Base-by-base conservation (phyloP, 1,140 invertebrate genomes). In the Zaprionus ghesquierei region DNA sequence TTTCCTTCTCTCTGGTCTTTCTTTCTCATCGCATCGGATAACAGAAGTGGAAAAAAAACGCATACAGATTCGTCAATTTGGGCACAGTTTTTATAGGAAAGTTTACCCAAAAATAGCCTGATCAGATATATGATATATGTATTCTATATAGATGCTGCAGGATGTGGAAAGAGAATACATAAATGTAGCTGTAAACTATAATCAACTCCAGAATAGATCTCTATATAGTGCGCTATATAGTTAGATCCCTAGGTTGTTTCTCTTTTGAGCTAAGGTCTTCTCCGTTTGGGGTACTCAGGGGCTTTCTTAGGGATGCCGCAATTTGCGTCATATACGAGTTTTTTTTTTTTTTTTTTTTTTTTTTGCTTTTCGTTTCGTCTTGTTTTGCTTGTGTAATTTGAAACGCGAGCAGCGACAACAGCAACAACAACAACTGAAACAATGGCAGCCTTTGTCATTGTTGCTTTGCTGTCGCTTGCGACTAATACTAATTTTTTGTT, bases 401-500 rank as follows among this genome's bases (percentile, higher is more conserved):
- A 87, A 73, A 82, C 84, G 72, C 79, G 69, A 63, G 79, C 53
- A 44, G 13, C 55, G 44, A 60, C 27, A 20, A 27, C 38, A 62
- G 25, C 23, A 35, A 62, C 29, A 78, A 50, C 13, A 50, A 51
- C 20, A n/a, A 10, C 4, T 41, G n/a, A 35, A 29, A 82, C 63
- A 81, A 81, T 71, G 59, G 50, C 69, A 71, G 51, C 44, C 49
- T 49, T 61, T 75, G 51, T 72, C 69, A 69, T 76, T 76, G 72
- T 58, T 20, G 18, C 33, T 38, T 59, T 33, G 38, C 63, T 49
- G 56, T 53, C 46, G 66, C 53, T 60, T 75, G 66, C 15, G 53
- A n/a, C 72, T 85, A 85, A 84, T 77, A 80, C 35, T 41, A 41
- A 41, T 22, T 46, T 46, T 46, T 46, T 81, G 81, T 86, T 86